Percentiles rank a stretch among this genome's conserved stretches.
Evolutionary conservation across 30 jellyfish, hydroid and myxozoan genomes (phyloP).

Genomic region (Mastigias papua): DNA sequence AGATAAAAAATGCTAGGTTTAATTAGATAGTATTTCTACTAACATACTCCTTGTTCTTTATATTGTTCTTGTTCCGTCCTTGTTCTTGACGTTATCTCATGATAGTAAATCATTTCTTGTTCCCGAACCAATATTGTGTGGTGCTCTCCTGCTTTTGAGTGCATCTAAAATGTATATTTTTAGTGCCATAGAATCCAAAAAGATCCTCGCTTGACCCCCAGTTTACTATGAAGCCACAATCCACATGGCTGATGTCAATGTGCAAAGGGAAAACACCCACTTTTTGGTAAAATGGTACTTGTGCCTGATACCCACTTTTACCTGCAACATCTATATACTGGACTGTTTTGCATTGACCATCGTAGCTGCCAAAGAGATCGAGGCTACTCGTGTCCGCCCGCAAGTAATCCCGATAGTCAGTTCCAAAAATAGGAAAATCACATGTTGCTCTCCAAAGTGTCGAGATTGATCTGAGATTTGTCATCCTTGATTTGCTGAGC

Average conservation of each 20-base stretch:
- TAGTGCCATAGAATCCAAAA: not conserved
- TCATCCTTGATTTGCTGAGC: not conserved
- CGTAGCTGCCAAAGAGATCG: not conserved
- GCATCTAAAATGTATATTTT: not conserved
- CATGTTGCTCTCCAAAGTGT: slow-evolving; percentile 25
- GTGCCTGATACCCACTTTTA: not conserved
- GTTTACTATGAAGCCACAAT: not conserved
- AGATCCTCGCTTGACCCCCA: not conserved
- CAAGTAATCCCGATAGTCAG: not conserved
- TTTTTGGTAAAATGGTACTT: not conserved
- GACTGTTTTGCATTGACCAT: not conserved
- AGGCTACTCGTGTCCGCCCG: not conserved
- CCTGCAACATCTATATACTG: not conserved
- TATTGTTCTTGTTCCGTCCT: too few relatives aligned
- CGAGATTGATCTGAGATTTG: not conserved
- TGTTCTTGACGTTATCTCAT: too few relatives aligned
- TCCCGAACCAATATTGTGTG: slow-evolving; percentile 9
- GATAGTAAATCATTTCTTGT: not conserved
- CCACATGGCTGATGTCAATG: not conserved
- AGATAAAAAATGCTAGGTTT: too few relatives aligned
- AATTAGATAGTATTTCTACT: too few relatives aligned
- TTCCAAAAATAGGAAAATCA: not conserved
- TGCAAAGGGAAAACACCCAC: not conserved
- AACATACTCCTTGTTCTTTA: too few relatives aligned
- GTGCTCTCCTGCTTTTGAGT: not conserved